Evolutionary conservation across 2,888 invertebrate species (phyloP), one percentile per base, ranked within the genome.

Genomic region (Pristionchus exspectatus): DNA sequence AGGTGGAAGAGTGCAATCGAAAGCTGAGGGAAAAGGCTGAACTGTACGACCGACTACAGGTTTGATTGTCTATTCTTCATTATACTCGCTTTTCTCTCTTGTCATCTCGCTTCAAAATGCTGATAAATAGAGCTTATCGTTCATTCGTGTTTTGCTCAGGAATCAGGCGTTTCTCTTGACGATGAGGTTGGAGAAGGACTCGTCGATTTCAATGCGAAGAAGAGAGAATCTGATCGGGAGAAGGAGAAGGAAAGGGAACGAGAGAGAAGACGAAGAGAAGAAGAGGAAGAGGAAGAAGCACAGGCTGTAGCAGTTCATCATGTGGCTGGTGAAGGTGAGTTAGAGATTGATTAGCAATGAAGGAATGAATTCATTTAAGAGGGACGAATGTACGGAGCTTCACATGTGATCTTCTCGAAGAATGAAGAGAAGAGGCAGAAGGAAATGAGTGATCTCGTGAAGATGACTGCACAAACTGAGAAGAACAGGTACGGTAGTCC

Each of bases 331-430:
- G 87, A 87, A 87, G 87, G 87, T 87, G 1, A 30, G 33, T 12
- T 10, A 10, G 24, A 27, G n/a, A 24, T 56, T 1, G 27, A 16
- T 72, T 72, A 9, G 72, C 1, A 14, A n/a, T 24, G 14, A 18
- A 27, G 27, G 5, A 77, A 77, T 77, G 44, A 4, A n/a, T n/a
- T 50, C 0, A 66, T 27, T 84, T 38, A 9, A 89, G 89, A 89
- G n/a, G 84, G 66, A 33, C 89, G 89, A 5, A 59, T 89, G 77
- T 89, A 89, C 69, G 89, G 89, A 27, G 84, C 84, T 14, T 89
- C 89, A 30, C 89, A 89, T 54, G 89, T 89, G 89, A 81, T 69
- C 16, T 89, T 89, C 84, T 89, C 89, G 38, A 50, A 24, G 38
- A 69, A 89, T 30, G 89, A 81, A 63, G 89, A 89, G 54, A 89